Evolutionary conservation across 1,140 invertebrate species (phyloP).

Genomic region (Cotesia glomerata): DNA sequence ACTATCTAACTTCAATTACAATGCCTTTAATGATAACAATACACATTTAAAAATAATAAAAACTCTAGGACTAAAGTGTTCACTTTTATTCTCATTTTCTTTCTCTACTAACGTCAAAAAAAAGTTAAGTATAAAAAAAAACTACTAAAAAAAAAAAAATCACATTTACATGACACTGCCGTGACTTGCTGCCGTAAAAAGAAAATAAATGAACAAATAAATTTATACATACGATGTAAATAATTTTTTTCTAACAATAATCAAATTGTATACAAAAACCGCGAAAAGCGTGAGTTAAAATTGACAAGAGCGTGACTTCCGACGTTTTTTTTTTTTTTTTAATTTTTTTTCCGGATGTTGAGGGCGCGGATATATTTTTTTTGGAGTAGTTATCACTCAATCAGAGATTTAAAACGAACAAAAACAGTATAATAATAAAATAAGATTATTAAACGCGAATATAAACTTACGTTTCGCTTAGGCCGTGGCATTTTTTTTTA

Average conservation of each 20-base stretch:
- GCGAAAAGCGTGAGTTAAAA: slow-evolving; percentile 10
- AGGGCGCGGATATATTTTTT: slow-evolving; percentile 7
- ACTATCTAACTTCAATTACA: not conserved
- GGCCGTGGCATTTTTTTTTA: slow-evolving; percentile 41
- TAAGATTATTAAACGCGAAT: not conserved
- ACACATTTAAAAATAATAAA: not conserved
- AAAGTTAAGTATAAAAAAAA: not conserved
- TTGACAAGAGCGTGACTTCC: slow-evolving; percentile 30
- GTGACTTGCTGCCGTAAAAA: too few species aligned
- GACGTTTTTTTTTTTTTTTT: slow-evolving; percentile 19
- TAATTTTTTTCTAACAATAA: not conserved
- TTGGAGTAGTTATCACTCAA: not conserved
- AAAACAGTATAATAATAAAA: slow-evolving; percentile 3
- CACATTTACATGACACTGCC: too few species aligned
- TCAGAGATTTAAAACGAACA: not conserved
- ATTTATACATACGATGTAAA: too few species aligned
- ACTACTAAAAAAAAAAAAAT: not conserved
- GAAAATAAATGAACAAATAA: too few species aligned
- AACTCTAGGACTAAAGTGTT: not conserved
- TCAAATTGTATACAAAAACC: slow-evolving; percentile 5
- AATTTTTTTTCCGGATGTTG: slow-evolving; percentile 21
- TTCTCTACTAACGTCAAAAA: not conserved
- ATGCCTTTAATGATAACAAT: not conserved
- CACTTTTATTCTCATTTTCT: not conserved
- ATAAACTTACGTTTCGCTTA: slow-evolving; percentile 36